These are phyloP conservation scores for Phthorimaea operculella DNA, from an alignment of 1,140 invertebrate genomes.

Conservation along the genomic window DNA sequence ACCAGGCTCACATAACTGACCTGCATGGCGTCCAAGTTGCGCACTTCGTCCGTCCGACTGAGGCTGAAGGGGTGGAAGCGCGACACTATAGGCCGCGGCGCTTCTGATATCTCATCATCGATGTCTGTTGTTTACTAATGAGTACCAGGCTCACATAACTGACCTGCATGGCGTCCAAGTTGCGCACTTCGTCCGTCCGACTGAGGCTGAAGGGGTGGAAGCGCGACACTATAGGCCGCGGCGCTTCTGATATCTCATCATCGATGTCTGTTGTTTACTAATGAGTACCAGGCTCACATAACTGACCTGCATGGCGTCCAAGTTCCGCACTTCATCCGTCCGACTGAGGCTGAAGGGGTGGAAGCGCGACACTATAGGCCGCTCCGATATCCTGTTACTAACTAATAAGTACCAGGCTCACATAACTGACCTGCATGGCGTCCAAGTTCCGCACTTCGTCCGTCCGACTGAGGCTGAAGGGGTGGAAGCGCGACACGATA, in stretches of 20 bases:
- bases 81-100: constrained; percentile 25
- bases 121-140: constrained; percentile 37
- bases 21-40: constrained; percentile 37
- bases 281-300: too few species aligned
- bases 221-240: constrained; percentile 31
- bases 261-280: constrained; percentile 32
- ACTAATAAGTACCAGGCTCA: neutral
- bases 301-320: constrained; percentile 7
- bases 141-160: constrained; percentile 28
- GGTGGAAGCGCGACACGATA: constrained; percentile 52
- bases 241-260: constrained; percentile 8
- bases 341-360: constrained; percentile 20
- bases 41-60: constrained; percentile 16
- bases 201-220: constrained; percentile 58
- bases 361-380: constrained; percentile 17
- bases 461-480: constrained; percentile 40
- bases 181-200: constrained; percentile 16
- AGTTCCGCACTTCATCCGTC: neutral
- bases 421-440: constrained; percentile 34
- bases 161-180: constrained; percentile 39
- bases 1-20: constrained; percentile 24
- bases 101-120: constrained; percentile 16
- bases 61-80: constrained; percentile 60
- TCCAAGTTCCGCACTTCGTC: constrained; percentile 23
- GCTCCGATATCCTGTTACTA: too few species aligned